Base-by-base conservation (phyloP, 1,140 invertebrate genomes). In the Drosophila kurseongensis region DNA sequence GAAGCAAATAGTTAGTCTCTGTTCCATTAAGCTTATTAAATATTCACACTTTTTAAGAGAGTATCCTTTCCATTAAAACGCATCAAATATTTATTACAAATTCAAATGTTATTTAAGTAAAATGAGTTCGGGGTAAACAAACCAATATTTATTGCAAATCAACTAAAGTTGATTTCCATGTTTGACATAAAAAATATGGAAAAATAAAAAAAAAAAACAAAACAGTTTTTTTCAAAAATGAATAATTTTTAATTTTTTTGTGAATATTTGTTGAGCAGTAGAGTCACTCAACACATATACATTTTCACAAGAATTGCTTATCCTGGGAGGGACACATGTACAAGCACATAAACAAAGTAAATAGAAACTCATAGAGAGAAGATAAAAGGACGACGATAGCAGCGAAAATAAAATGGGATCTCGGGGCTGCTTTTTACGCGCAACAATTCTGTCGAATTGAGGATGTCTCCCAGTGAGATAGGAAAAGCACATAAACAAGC, bases 391-490 rank as follows among this genome's bases (percentile, higher is more conserved):
- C 56, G 59, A 76, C 59, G 51, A 41, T 71, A 65, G 44, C 51
- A 63, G 75, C 16, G 65, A 60, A 48, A 76, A 61, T 61, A 76
- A 62, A 75, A 50, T 65, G 32, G 29, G 41, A 42, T 58, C 40
- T 54, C 29, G 35, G 35, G 16, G 38, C 47, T 52, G 56, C 41
- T 58, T 80, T 75, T 61, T 63, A 41, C 23, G 47, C 29, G 61
- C 57, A 40, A 68, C 58, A 68, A 44, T 63, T 81, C 56, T 65
- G 55, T 44, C 55, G 52, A 27, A 71, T 67, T 56, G 57, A 40
- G 38, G 69, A 75, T 36, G 10, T 27, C 29, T 44, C 40, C 14
- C 13, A 40, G 36, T 5, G 38, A 55, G 47, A 59, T 67, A 32
- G 32, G 12, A 12, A 38, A 51, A 42, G 44, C 51, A 16, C 54